Percentiles rank a stretch among this genome's conserved stretches.
phyloP scores from a whole-genome alignment of 1,140 invertebrate genomes.

The Trachymyrmex cornetzi region DNA sequence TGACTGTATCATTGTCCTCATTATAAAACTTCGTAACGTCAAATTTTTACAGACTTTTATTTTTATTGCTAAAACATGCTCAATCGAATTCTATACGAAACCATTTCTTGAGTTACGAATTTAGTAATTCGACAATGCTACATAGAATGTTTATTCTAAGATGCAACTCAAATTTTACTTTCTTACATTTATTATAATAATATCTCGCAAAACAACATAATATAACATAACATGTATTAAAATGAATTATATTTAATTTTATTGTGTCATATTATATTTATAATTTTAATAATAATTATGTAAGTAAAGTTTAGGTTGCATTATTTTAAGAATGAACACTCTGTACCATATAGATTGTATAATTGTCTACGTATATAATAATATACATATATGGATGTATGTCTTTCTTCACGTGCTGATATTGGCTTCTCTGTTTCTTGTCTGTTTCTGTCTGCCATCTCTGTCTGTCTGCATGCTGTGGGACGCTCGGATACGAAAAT shows the following conservation, averaged over 20 bases:
- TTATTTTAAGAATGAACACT: conserved; percentile 44
- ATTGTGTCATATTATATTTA: background rate
- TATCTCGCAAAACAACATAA: background rate
- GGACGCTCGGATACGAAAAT: conserved; percentile 84
- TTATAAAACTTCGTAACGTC: conserved; percentile 32
- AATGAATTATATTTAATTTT: background rate
- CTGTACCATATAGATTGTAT: background rate
- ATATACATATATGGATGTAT: conserved; percentile 61
- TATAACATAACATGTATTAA: background rate
- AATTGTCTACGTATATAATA: conserved; percentile 47
- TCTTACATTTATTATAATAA: conserved; percentile 17
- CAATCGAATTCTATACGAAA: background rate
- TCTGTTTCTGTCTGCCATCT: conserved; percentile 86
- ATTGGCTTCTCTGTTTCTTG: conserved; percentile 86
- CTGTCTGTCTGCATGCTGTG: conserved; percentile 87
- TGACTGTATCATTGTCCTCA: conserved; percentile 11
- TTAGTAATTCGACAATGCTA: conserved; percentile 13
- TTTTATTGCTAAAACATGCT: background rate
- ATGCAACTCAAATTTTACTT: background rate
- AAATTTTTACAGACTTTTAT: conserved; percentile 32
- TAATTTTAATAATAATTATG: conserved; percentile 7
- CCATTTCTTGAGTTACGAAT: conserved; percentile 22
- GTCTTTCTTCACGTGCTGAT: conserved; percentile 83
- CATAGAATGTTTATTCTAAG: conserved; percentile 20
- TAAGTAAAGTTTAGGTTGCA: background rate